phyloP scores from a whole-genome alignment of 2,888 invertebrate genomes.

The Amblyteles armatorius region DNA sequence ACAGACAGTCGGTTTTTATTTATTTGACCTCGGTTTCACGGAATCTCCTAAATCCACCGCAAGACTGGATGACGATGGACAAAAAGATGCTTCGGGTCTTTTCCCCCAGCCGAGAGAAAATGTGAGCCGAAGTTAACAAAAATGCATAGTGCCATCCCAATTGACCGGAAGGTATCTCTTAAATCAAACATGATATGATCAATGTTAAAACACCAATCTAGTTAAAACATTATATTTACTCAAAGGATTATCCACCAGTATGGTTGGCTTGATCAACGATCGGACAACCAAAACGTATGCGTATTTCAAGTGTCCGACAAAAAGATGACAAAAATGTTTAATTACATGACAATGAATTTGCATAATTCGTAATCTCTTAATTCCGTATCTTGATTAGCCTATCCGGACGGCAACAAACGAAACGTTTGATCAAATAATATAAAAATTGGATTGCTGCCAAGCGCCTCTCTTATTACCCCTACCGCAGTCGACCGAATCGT shows the following conservation, averaged over 20 bases:
- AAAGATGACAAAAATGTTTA: too few species aligned
- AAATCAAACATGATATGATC: too few species aligned
- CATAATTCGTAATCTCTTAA: too few species aligned
- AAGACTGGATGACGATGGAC: background rate
- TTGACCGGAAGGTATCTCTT: background rate
- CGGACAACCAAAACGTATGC: too few species aligned
- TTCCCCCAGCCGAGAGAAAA: background rate
- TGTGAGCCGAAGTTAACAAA: background rate
- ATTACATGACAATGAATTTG: too few species aligned
- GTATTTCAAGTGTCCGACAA: too few species aligned
- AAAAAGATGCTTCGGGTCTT: background rate
- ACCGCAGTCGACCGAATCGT: background rate
- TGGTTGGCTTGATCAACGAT: too few species aligned
- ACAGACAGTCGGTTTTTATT: constrained; percentile 24
- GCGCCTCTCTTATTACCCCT: constrained; percentile 3
- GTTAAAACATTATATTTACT: too few species aligned
- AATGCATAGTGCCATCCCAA: background rate
- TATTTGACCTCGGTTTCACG: background rate
- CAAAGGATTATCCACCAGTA: too few species aligned
- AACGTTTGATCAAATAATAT: background rate
- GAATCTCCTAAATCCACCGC: background rate
- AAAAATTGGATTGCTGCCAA: background rate
- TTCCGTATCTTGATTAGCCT: too few species aligned
- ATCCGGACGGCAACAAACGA: background rate
- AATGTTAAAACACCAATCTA: too few species aligned